Evolutionary conservation across 2,113 vertebrate species (phyloP), one percentile per base, ranked within the genome.

Genomic region (Coptodon rendalli): DNA sequence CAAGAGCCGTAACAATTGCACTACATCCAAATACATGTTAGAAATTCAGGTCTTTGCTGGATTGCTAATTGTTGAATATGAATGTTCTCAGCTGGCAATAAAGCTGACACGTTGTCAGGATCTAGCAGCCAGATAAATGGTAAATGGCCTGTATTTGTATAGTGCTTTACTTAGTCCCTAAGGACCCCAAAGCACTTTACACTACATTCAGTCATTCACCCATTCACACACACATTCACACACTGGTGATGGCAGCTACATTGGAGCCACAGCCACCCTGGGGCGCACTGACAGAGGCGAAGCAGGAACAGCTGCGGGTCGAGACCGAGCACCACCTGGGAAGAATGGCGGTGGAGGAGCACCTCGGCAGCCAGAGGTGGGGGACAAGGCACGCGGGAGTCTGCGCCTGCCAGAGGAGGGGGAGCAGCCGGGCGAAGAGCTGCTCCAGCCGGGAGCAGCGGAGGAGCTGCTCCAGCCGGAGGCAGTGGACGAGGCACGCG

Each of bases 131-230:
- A n/a, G 19, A n/a, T 36, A 63, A 36, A 53, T 53, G 50, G 50
- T 0, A 53, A 53, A 53, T 53, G 9, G 50, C 0, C 50, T 53
- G 50, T 53, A n/a, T 6, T 53, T 53, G 19, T 53, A 53, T 3
- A 53, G 50, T 9, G 3, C 1, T 19, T 52, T 52, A 19, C 48
- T 9, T 19, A 19, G 48, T 9, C 17, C 48, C 48, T 0, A 5
- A 5, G 48, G 48, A 52, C 48, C 8, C 0, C 50, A 53, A 53
- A 53, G 19, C 1, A 2, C 48, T 50, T 17, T 17, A 27, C 3
- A 27, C 27, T 27, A 50, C 48, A 50, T 4, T 0, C 48, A 50
- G 48, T 50, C 48, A 50, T 50, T 1, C 48, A 50, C 48, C 0
- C 48, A 50, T 50, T 50, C 16, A 50, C 48, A 50, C 48, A 19